These are phyloP conservation scores for Enteromius afrohamiltoni DNA, from an alignment of 2,797 vertebrate species.

Conservation along the genomic window DNA sequence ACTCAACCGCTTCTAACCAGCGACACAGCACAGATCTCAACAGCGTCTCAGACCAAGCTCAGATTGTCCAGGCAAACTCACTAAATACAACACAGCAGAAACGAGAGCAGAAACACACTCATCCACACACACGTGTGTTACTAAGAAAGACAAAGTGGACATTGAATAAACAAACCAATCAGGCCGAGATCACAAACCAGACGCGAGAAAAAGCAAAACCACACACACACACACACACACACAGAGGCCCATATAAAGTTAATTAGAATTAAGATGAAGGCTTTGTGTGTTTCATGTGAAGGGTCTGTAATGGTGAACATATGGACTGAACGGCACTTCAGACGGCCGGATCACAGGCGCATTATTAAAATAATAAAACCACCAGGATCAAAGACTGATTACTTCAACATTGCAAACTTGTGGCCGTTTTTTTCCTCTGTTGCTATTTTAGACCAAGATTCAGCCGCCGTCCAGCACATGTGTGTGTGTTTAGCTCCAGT, in stretches of 20 bases:
- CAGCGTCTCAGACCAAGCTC: background rate
- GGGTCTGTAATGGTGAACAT: constrained; percentile 77
- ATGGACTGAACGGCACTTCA: constrained; percentile 68
- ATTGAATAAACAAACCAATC: constrained; percentile 46
- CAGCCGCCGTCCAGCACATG: background rate
- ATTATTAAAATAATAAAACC: constrained; percentile 80
- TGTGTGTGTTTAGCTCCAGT: background rate
- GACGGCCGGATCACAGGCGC: constrained; percentile 74
- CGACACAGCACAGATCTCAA: constrained; percentile 18
- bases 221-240: constrained; percentile 27
- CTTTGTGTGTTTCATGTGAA: constrained; percentile 65
- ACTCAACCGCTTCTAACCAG: background rate
- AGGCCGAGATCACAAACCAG: constrained; percentile 38
- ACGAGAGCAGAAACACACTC: background rate
- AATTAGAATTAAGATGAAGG: constrained; percentile 69
- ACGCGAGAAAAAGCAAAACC: background rate
- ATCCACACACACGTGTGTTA: constrained; percentile 25
- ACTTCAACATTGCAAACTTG: constrained; percentile 67
- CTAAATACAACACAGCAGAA: background rate
- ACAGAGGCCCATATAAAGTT: constrained; percentile 63
- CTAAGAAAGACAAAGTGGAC: constrained; percentile 10
- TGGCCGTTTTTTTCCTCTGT: constrained; percentile 2
- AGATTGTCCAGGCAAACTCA: background rate
- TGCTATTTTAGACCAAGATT: constrained; percentile 50
- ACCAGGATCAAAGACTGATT: constrained; percentile 80